Evolutionary conservation across 1,140 invertebrate genomes (phyloP).

Genomic region (Drosophila nasuta): DNA sequence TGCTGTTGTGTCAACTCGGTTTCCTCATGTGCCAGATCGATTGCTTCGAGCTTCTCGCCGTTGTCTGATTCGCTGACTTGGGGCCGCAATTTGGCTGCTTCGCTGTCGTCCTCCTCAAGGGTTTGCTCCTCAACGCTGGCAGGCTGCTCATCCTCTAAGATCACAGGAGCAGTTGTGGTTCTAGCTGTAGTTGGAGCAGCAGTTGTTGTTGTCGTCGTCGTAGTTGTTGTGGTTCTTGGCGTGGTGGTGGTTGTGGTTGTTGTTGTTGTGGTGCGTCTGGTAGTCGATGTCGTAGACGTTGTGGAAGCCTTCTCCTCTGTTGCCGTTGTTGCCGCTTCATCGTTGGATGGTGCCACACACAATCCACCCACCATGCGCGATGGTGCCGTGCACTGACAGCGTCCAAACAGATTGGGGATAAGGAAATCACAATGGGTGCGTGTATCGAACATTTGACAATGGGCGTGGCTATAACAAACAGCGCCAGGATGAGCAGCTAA

Average conservation of each 20-base stretch:
- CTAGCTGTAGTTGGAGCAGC: constrained; percentile 42
- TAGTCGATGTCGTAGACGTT: constrained; percentile 46
- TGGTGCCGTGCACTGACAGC: constrained; percentile 92
- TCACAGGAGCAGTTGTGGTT: constrained; percentile 35
- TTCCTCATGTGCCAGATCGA: constrained; percentile 71
- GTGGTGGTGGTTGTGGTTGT: constrained; percentile 48
- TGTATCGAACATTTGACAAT: constrained; percentile 92
- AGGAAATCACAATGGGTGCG: constrained; percentile 95
- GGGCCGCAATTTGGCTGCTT: constrained; percentile 53
- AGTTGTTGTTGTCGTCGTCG: constrained; percentile 46
- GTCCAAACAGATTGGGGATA: constrained; percentile 94
- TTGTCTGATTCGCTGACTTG: constrained; percentile 54
- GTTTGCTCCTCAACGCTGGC: constrained; percentile 71
- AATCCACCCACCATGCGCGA: constrained; percentile 89
- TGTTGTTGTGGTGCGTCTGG: constrained; percentile 49
- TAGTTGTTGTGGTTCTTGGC: no score
- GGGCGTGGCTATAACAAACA: constrained; percentile 95
- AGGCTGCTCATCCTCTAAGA: constrained; percentile 65
- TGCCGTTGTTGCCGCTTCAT: constrained; percentile 38
- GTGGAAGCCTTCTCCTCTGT: constrained; percentile 82
- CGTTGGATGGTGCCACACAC: constrained; percentile 85
- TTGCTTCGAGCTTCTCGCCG: constrained; percentile 65
- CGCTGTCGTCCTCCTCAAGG: constrained; percentile 63
- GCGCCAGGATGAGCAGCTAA: constrained; percentile 93
- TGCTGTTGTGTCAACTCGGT: constrained; percentile 70